Conservation (phyloP, 2,888 invertebrate species). For the Diarsia mendica region DNA sequence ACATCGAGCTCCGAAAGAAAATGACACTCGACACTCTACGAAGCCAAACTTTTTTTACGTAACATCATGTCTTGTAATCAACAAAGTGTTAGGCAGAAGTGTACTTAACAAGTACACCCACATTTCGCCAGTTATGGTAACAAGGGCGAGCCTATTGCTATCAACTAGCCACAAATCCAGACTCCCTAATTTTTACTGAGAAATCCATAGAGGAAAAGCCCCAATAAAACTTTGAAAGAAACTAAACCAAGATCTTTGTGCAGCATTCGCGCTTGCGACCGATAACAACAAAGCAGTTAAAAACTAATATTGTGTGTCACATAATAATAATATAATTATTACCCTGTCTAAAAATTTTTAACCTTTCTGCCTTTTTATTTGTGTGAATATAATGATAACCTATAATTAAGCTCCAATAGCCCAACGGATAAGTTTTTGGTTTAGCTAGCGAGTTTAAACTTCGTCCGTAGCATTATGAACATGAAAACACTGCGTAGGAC, state of each 20-base stretch:
- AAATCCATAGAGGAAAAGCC: too few relatives aligned
- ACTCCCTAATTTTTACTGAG: too few relatives aligned
- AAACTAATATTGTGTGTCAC: not conserved
- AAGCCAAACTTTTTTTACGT: not conserved
- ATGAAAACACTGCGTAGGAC: conserved; percentile 15
- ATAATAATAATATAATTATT: not conserved
- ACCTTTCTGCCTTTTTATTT: not conserved
- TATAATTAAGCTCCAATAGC: conserved; percentile 13
- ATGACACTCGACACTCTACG: not conserved
- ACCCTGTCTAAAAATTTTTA: not conserved
- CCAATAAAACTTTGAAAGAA: too few relatives aligned
- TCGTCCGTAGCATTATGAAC: conserved; percentile 18
- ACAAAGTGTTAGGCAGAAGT: not conserved
- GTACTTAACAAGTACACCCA: not conserved
- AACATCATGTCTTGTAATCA: not conserved
- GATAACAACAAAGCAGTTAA: too few relatives aligned
- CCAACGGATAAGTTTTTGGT: conserved; percentile 35
- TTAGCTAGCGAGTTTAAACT: conserved; percentile 20
- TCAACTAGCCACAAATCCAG: not conserved
- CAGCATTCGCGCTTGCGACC: not conserved
- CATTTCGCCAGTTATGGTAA: not conserved
- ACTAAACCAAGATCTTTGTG: too few relatives aligned
- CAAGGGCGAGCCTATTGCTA: not conserved
- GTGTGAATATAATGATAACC: not conserved
- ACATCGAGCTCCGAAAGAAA: not conserved